Base-by-base conservation (phyloP, 2,113 vertebrate genomes). In the Chaenogobius annularis region DNA sequence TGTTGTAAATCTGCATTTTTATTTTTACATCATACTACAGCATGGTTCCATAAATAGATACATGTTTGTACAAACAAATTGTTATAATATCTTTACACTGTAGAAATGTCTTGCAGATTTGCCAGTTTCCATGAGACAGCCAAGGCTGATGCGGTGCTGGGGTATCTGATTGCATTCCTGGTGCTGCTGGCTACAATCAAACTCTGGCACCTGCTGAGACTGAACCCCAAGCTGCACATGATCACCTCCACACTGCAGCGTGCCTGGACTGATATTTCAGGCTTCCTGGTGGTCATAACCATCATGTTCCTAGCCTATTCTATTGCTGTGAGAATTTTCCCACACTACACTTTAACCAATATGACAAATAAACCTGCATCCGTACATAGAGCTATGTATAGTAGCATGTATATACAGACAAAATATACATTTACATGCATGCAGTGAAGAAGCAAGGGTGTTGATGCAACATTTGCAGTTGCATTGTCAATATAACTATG, bases 231-330 rank as follows among this genome's bases (percentile, higher is more conserved):
- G 74, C 90, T 97, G 58, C 93, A 96, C 89, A 95, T 97, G 95
- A 97, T 98, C 90, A 97, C 95, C 5, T 94, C 96, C 15, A 94
- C 96, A 0, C 91, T 99, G 54, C 87, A 88, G 83, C 90, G 94
- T 54, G 96, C 97, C 22, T 98, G 96, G 97, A 94, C 95, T 7
- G 96, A 98, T 83, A 97, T 99, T 86, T 96, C 96, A 22, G 96
- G 96, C 78, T 98, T 99, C 85, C 85, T 96, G 66, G 87, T 91
- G 46, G 90, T 98, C 80, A 95, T 97, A 74, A 74, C 91, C 50
- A 92, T 96, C 90, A 96, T 98, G 97, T 95, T 98, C 78, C 89
- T 98, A 0, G 94, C 96, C 75, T 98, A 98, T 66, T 96, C 97
- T 74, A 92, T 95, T 11, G 93, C 94, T 22, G 96, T 98, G 89